Percentiles rank a stretch among this genome's conserved stretches.
phyloP scores from a whole-genome alignment of 30 jellyfish, hydroid and myxozoan species.

The Chrysaora quinquecirrha region DNA sequence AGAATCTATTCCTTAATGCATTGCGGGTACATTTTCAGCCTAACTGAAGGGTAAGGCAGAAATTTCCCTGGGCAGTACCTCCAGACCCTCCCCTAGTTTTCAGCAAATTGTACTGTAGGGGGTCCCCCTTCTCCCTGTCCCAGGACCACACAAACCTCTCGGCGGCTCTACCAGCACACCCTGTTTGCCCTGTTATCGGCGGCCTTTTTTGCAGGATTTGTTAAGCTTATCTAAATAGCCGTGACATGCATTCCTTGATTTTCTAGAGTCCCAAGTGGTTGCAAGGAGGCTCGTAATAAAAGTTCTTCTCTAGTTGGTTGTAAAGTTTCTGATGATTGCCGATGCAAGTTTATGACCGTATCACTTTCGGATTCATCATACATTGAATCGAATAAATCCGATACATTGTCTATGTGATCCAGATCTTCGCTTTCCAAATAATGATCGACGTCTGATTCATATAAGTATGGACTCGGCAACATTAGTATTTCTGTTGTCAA shows the following conservation, averaged over 20 bases:
- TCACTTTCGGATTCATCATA: constrained; percentile 12
- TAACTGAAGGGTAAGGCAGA: no score
- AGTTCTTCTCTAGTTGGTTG: constrained; percentile 52
- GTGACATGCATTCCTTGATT: constrained; percentile 20
- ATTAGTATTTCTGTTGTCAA: constrained; percentile 44
- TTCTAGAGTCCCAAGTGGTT: constrained; percentile 44
- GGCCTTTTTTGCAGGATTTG: neutral
- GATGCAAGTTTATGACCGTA: neutral
- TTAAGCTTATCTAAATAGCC: constrained; percentile 20
- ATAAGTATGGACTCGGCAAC: constrained; percentile 52
- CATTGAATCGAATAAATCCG: constrained; percentile 52
- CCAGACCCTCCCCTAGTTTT: no score
- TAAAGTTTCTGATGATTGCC: constrained; percentile 2
- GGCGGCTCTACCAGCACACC: no score
- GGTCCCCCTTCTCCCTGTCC: no score
- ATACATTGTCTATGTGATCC: constrained; percentile 23
- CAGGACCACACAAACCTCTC: no score
- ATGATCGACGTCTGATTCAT: constrained; percentile 45
- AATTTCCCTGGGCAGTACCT: no score
- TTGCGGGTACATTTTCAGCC: no score
- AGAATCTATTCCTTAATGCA: no score
- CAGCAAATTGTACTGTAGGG: no score
- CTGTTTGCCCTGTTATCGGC: no score
- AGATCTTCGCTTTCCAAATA: constrained; percentile 26
- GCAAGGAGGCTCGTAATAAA: constrained; percentile 61